Conservation (phyloP, 2,113 vertebrate genomes). For the Chionomys nivalis region DNA sequence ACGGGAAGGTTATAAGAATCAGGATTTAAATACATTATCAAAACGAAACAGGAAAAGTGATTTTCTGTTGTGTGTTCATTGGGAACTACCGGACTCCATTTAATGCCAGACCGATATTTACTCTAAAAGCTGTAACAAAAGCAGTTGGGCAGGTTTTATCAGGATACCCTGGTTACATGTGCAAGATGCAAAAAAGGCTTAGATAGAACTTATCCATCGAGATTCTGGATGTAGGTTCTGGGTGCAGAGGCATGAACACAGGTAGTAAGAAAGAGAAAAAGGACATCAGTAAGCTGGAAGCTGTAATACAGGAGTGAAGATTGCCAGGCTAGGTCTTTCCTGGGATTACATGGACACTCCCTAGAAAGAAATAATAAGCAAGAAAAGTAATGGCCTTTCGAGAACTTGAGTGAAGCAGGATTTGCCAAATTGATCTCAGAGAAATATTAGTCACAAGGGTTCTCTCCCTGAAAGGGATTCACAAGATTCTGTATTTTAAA, state of each 20-base stretch:
- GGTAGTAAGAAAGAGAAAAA: background rate
- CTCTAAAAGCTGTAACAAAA: background rate
- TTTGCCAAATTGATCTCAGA: background rate
- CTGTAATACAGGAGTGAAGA: background rate
- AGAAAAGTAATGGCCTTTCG: background rate
- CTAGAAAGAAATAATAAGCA: background rate
- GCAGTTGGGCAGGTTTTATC: background rate
- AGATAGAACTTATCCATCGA: background rate
- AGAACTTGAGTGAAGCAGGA: background rate
- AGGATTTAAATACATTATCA: background rate
- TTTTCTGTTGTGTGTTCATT: background rate
- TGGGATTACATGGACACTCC: background rate
- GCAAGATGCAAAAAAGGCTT: background rate
- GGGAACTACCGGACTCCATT: background rate
- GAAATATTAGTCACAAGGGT: background rate
- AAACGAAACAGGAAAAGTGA: background rate
- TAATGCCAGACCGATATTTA: background rate
- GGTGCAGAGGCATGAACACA: background rate
- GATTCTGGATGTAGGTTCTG: background rate
- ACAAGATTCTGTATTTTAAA: background rate
- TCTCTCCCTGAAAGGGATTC: background rate
- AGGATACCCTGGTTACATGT: too few species aligned
- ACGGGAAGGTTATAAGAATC: background rate
- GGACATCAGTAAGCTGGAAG: background rate
- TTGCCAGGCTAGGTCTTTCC: background rate